phyloP scores from a whole-genome alignment of 1,140 invertebrate species.

The Charaxes varanes region DNA sequence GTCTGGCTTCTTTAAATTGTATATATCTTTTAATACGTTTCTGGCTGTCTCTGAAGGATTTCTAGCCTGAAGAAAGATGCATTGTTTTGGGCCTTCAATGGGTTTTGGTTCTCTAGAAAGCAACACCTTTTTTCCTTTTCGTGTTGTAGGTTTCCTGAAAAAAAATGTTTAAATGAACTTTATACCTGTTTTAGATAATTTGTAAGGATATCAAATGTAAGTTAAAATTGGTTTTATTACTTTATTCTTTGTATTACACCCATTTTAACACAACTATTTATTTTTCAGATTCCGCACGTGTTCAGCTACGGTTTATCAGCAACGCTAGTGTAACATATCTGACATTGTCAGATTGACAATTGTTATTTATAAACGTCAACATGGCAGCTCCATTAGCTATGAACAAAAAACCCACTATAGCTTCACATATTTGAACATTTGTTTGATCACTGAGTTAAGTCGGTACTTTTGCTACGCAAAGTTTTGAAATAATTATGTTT shows the following conservation, averaged over 20 bases:
- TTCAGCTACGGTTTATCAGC: too few species aligned
- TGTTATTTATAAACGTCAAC: too few species aligned
- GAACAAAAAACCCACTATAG: too few species aligned
- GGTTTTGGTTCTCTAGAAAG: conserved; percentile 89
- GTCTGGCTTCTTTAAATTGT: conserved; percentile 90
- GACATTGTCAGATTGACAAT: conserved; percentile 4
- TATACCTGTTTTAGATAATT: background rate
- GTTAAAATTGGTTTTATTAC: conserved; percentile 30
- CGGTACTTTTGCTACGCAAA: too few species aligned
- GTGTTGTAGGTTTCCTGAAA: conserved; percentile 90
- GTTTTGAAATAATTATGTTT: too few species aligned
- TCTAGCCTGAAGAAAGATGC: conserved; percentile 89
- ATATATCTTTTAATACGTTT: conserved; percentile 91
- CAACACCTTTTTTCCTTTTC: conserved; percentile 90
- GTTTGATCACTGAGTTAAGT: too few species aligned
- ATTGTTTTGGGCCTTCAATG: conserved; percentile 90
- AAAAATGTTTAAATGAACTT: conserved; percentile 4
- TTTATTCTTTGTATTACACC: conserved; percentile 67
- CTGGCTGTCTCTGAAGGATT: conserved; percentile 86
- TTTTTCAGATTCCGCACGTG: background rate
- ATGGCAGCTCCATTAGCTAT: too few species aligned
- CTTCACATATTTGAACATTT: too few species aligned
- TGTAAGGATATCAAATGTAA: background rate
- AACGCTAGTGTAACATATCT: background rate
- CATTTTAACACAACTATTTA: conserved; percentile 37